Conservation (phyloP, 2,797 vertebrate genomes). For the Centroberyx gerrardi region DNA sequence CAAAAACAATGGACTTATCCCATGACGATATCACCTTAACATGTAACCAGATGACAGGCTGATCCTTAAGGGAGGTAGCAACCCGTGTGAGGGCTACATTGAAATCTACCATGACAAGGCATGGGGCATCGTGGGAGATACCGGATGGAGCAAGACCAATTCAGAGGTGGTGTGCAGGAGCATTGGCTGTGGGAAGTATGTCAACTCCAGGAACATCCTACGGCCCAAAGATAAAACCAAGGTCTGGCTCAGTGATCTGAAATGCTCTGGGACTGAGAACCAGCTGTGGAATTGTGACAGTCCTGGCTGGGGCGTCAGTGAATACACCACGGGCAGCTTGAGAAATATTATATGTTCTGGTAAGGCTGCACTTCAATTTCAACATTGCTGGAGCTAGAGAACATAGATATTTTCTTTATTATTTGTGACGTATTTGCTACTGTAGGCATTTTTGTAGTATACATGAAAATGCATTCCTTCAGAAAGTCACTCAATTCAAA, state of each 20-base stretch:
- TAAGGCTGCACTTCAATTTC: conserved; percentile 34
- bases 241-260: conserved; percentile 66
- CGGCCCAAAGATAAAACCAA: fast-evolving
- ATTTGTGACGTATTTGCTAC: background rate
- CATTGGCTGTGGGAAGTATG: conserved; percentile 47
- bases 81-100: conserved; percentile 73
- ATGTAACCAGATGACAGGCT: conserved; percentile 35
- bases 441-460: no score
- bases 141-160: fast-evolving
- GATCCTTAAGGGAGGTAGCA: conserved; percentile 1
- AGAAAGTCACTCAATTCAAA: no score
- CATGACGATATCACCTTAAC: no score
- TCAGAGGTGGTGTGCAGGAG: conserved; percentile 70
- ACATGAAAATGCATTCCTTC: no score
- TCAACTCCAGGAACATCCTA: fast-evolving
- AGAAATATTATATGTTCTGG: conserved; percentile 69
- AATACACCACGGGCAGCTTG: fast-evolving
- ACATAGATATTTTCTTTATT: background rate
- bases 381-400: no score
- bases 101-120: fast-evolving
- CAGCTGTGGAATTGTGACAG: conserved; percentile 24
- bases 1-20: no score
- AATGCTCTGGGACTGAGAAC: fast-evolving
- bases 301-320: fast-evolving
- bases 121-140: conserved; percentile 64